phyloP scores from a whole-genome alignment of 1,140 invertebrate genomes.

The Lutraria rhynchaena region DNA sequence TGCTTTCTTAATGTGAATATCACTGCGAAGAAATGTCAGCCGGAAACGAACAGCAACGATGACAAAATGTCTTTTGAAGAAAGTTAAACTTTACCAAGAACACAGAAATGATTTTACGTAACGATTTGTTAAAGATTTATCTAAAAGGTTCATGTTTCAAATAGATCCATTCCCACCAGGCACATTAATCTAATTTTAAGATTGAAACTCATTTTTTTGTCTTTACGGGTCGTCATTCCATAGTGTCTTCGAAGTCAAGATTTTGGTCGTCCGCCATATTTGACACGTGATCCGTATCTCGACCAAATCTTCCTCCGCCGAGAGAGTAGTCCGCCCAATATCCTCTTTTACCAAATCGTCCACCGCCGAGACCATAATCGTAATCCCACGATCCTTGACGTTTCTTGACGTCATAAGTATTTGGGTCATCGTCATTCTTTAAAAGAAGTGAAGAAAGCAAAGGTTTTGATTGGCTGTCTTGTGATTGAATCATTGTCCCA shows the following conservation, averaged over 20 bases:
- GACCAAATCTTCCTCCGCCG: conserved; percentile 73
- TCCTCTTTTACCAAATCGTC: conserved; percentile 76
- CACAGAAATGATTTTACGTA: too few relatives aligned
- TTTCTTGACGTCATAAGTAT: conserved; percentile 61
- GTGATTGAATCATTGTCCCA: background rate
- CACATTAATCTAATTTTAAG: too few relatives aligned
- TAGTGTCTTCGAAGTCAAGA: conserved; percentile 33
- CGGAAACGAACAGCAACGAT: too few relatives aligned
- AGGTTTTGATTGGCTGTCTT: conserved; percentile 32
- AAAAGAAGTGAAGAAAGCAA: conserved; percentile 1
- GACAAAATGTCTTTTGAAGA: too few relatives aligned
- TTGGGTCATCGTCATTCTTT: background rate
- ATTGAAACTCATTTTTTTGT: too few relatives aligned
- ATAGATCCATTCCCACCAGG: too few relatives aligned
- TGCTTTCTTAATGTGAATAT: too few relatives aligned
- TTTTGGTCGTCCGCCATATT: conserved; percentile 37
- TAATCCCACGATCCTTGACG: conserved; percentile 76
- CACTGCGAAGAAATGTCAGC: too few relatives aligned
- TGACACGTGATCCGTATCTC: conserved; percentile 74
- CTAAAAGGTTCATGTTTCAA: too few relatives aligned
- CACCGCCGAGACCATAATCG: conserved; percentile 78
- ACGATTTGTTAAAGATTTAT: too few relatives aligned
- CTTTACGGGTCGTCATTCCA: background rate
- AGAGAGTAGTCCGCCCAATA: conserved; percentile 71
- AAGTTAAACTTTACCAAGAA: too few relatives aligned